Conservation (phyloP, 2,888 invertebrate genomes). For the Tortrix viridana region DNA sequence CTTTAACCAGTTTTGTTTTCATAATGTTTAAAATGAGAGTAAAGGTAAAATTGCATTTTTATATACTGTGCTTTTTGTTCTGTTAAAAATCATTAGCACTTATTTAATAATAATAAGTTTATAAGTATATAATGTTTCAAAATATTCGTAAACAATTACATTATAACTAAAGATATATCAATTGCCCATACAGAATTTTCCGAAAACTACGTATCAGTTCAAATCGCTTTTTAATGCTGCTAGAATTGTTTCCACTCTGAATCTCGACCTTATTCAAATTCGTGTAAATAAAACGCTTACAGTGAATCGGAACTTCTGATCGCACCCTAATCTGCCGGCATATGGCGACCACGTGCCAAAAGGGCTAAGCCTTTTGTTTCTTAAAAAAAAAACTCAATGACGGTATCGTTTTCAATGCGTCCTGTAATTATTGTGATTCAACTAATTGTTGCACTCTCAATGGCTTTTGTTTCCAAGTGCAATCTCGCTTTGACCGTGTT, state of each 20-base stretch:
- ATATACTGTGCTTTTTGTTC: no score
- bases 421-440: constrained; percentile 77
- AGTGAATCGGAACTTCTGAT: constrained; percentile 48
- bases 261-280: constrained; percentile 38
- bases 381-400: constrained; percentile 65
- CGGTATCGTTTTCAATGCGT: constrained; percentile 77
- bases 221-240: constrained; percentile 34
- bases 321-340: constrained; percentile 58
- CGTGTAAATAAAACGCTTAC: constrained; percentile 38
- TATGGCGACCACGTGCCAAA: constrained; percentile 75
- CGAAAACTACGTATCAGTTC: constrained; percentile 23
- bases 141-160: no score
- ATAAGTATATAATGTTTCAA: no score
- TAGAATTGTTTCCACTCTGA: constrained; percentile 25
- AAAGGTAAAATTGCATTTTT: no score
- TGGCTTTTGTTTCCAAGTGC: constrained; percentile 69
- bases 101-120: no score
- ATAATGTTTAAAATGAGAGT: no score
- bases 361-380: constrained; percentile 73
- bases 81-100: no score
- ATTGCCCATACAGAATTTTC: not conserved
- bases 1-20: no score
- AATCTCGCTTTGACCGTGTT: constrained; percentile 76
- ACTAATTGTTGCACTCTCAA: constrained; percentile 74
- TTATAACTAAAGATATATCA: no score